Evolutionary conservation across 2,113 vertebrate species (phyloP).

Genomic region (Chionomys nivalis): DNA sequence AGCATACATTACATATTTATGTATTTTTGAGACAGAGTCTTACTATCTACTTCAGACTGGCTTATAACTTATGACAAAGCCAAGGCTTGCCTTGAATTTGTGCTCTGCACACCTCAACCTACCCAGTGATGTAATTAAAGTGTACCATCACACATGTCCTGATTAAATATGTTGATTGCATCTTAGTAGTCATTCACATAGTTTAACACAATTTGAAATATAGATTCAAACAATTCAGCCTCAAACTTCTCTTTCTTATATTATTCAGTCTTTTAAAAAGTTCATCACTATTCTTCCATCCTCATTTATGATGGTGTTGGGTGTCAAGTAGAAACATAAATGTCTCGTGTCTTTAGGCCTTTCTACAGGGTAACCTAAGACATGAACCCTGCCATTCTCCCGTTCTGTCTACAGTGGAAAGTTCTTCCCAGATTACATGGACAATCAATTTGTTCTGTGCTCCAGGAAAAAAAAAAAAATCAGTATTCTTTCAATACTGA

Average conservation of each 20-base stretch:
- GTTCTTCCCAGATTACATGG: background rate
- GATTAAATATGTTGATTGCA: background rate
- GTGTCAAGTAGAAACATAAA: background rate
- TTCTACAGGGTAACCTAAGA: background rate
- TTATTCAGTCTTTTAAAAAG: background rate
- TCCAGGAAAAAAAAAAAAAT: background rate
- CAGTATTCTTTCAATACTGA: background rate
- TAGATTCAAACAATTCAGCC: conserved; percentile 21
- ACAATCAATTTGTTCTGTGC: background rate
- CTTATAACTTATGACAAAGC: background rate
- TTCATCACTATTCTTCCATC: background rate
- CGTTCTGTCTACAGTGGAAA: background rate
- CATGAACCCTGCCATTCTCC: background rate
- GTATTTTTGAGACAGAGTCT: background rate
- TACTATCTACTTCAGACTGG: background rate
- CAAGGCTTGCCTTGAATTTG: background rate
- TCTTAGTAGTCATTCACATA: background rate
- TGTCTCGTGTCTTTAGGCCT: background rate
- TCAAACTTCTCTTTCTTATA: conserved; percentile 14
- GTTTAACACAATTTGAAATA: conserved; percentile 44
- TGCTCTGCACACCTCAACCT: background rate
- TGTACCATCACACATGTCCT: background rate
- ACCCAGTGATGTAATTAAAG: background rate
- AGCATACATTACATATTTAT: background rate
- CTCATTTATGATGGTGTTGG: background rate